Base-by-base conservation (phyloP, 2,888 invertebrate species). In the Volucella inanis region DNA sequence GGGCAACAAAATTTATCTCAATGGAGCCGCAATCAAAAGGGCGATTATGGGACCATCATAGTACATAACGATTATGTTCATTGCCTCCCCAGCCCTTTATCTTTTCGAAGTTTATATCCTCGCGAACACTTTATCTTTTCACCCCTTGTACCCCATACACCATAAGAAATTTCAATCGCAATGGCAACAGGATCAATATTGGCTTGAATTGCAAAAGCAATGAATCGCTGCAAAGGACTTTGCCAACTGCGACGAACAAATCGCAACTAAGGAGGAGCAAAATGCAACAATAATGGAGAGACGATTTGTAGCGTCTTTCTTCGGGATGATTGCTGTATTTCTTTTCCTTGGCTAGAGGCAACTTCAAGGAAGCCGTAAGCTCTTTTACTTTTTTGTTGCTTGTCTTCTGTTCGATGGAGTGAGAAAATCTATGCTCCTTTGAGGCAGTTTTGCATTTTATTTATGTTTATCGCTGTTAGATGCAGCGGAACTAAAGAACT, bases 31-130 rank as follows among this genome's bases (percentile, higher is more conserved):
- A 62, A 57, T 71, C 80, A 81, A 57, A 72, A 47, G 65, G 47
- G 76, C 68, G 81, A 85, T 85, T 85, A 85, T 85, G 68, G 81
- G 81, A 61, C 85, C 55, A 85, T 85, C 67, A 85, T 71, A 77
- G 81, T 76, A 76, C 76, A 85, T 85, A 85, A 85, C 72, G 85
- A 85, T 81, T 67, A 80, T 85, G 79, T 70, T 80, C 71, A 50
- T 80, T 57, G 81, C 70, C 57, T 68, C 31, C 31, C 31, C 31
- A 31, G 31, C 31, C 31, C 31, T 31, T 31, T 31, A 31, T 31
- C 31, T 31, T 31, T 1, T 31, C 31, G 6, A 31, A 31, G 4
- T 4, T 31, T 31, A 31, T 31, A 31, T 31, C 31, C 6, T 31
- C 6, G 31, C 31, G 31, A 31, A 31, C 31, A 6, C 2, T 31